Evolutionary conservation across 2,888 invertebrate species (phyloP), one percentile per base, ranked within the genome.

Genomic region (Cacoxenus indagator): DNA sequence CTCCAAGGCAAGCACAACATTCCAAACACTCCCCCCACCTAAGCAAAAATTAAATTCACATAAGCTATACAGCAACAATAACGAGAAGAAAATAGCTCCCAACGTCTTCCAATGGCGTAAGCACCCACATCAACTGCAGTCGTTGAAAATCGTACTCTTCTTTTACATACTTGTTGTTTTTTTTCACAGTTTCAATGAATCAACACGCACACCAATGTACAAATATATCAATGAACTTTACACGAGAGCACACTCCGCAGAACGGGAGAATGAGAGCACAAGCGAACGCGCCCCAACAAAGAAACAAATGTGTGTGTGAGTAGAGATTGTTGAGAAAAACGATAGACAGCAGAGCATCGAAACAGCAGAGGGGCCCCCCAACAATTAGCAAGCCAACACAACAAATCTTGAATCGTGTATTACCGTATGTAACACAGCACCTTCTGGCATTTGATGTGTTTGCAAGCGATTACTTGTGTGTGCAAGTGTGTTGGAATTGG

Each of bases 161-260:
- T 59, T 59, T 61, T 14, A 22, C 19, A n/a, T n/a, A n/a, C n/a
- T n/a, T n/a, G n/a, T n/a, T n/a, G n/a, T 48, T 48, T 8, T 31
- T 31, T 5, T 31, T 31, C 31, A 31, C 9, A 31, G 19, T 72
- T 83, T 84, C 78, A 84, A 84, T 84, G 85, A 84, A 84, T 85
- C 82, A 78, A 76, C 71, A 75, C 75, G 70, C 73, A 85, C 73
- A 82, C 82, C 73, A 77, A 74, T 78, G 79, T 81, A 81, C 73
- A 76, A 83, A 85, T 83, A 85, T 85, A 84, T 84, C 84, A 84
- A 84, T 84, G 85, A 84, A 85, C 85, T 84, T 83, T 83, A 77
- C 75, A 73, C 70, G 71, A 77, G 22, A 57, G 69, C 68, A 67
- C 70, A 72, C 64, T 72, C 73, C 69, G 70, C 75, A 70, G 29